Percentiles rank a stretch among this genome's conserved stretches.
These are phyloP conservation scores for Perca schrenkii DNA, from an alignment of 2,113 vertebrate species.

Conservation along the genomic window DNA sequence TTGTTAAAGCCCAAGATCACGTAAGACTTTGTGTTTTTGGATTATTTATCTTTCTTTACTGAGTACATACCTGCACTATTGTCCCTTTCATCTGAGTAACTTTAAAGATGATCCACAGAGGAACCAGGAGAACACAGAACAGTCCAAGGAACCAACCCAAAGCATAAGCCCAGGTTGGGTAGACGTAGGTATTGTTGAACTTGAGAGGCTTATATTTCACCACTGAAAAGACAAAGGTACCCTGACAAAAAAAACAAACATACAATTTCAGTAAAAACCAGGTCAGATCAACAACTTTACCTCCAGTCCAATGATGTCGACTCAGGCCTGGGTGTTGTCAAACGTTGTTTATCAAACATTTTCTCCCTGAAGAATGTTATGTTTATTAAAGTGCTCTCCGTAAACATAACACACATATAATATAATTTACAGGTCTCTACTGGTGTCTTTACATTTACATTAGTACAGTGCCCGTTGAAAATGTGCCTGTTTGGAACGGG, in stretches of 20 bases:
- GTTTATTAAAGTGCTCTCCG: neutral
- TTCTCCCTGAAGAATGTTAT: neutral
- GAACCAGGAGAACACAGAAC: conserved; percentile 91
- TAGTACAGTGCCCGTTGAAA: too few species aligned
- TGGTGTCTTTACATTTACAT: neutral
- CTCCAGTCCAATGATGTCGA: neutral
- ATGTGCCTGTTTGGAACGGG: too few species aligned
- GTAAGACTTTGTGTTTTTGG: too few species aligned
- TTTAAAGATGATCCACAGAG: conserved; percentile 87
- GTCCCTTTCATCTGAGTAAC: conserved; percentile 72
- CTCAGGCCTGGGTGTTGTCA: neutral
- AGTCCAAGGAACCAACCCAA: conserved; percentile 91
- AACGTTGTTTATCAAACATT: neutral
- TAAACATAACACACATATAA: neutral
- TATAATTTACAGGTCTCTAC: neutral
- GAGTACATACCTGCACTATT: conserved; percentile 64
- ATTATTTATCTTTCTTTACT: neutral
- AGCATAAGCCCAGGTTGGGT: conserved; percentile 92
- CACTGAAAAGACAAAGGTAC: conserved; percentile 79
- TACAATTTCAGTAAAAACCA: neutral
- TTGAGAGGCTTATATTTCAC: conserved; percentile 78
- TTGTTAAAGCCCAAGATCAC: too few species aligned
- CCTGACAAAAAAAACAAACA: conserved; percentile 46
- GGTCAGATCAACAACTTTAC: neutral
- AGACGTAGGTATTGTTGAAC: conserved; percentile 91